phyloP scores from a whole-genome alignment of 2,113 vertebrate species.

The Manacus vitellinus region DNA sequence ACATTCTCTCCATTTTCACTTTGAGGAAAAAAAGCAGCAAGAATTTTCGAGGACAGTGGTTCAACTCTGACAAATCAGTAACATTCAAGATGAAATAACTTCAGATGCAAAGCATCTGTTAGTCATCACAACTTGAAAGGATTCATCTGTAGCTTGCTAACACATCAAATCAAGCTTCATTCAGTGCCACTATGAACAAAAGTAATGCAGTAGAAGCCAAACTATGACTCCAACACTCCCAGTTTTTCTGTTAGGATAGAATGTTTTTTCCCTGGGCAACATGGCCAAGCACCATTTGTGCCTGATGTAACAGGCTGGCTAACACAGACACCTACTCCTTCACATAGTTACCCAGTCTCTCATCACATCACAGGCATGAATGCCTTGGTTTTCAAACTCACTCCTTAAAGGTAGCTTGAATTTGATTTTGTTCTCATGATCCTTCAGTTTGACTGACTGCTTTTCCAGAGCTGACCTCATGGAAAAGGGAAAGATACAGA shows the following conservation, averaged over 20 bases:
- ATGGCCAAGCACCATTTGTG: neutral
- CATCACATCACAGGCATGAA: neutral
- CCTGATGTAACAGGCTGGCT: neutral
- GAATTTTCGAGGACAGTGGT: neutral
- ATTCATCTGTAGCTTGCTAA: neutral
- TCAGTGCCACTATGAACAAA: neutral
- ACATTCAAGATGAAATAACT: neutral
- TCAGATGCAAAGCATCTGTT: neutral
- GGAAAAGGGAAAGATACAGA: neutral
- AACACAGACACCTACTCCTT: neutral
- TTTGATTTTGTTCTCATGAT: neutral
- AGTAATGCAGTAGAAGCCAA: neutral
- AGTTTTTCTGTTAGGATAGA: neutral
- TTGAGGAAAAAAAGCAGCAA: neutral
- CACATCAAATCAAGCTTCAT: conserved; percentile 24
- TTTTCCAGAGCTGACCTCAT: neutral
- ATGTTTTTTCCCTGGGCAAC: neutral
- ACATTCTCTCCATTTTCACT: neutral
- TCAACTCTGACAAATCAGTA: neutral
- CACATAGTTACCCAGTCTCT: neutral
- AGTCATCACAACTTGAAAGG: neutral
- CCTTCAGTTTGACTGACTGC: neutral
- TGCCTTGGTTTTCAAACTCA: neutral
- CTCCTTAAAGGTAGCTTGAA: neutral
- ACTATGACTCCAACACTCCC: neutral